Evolutionary conservation across 2,888 invertebrate genomes (phyloP).

Genomic region (Lasioglossum lativentre): DNA sequence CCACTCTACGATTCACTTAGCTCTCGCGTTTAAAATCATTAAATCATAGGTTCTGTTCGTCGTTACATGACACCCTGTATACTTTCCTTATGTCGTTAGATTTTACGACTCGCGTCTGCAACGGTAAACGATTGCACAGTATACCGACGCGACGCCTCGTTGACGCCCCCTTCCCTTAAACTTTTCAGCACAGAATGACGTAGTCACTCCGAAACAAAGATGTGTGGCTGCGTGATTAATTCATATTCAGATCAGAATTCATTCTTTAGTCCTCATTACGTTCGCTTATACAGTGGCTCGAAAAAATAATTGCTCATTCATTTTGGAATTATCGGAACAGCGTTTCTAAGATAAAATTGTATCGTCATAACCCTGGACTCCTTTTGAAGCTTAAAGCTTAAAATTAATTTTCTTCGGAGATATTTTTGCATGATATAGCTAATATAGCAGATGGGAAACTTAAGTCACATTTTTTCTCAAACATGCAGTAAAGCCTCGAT

Average conservation of each 20-base stretch:
- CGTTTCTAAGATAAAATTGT: too few species aligned
- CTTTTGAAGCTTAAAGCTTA: too few species aligned
- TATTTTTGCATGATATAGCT: too few species aligned
- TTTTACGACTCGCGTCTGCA: conserved; percentile 23
- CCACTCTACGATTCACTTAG: conserved; percentile 10
- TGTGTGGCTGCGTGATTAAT: neutral
- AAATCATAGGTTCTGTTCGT: conserved; percentile 11
- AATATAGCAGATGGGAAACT: too few species aligned
- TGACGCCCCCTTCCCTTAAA: neutral
- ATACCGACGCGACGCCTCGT: conserved; percentile 2
- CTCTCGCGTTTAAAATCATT: neutral
- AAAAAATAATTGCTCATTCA: neutral
- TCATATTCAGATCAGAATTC: neutral
- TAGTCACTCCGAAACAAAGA: neutral
- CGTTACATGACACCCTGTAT: conserved; percentile 17
- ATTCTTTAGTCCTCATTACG: neutral
- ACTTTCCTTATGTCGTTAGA: conserved; percentile 5
- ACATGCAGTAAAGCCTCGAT: too few species aligned
- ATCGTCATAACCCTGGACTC: too few species aligned
- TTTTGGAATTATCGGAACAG: neutral
- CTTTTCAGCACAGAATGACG: neutral
- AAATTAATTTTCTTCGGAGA: too few species aligned
- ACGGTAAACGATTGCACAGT: neutral
- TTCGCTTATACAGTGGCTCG: neutral
- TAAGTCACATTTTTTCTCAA: too few species aligned